Evolutionary conservation across 2,797 vertebrate genomes (phyloP).

Genomic region (Takifugu ocellatus): DNA sequence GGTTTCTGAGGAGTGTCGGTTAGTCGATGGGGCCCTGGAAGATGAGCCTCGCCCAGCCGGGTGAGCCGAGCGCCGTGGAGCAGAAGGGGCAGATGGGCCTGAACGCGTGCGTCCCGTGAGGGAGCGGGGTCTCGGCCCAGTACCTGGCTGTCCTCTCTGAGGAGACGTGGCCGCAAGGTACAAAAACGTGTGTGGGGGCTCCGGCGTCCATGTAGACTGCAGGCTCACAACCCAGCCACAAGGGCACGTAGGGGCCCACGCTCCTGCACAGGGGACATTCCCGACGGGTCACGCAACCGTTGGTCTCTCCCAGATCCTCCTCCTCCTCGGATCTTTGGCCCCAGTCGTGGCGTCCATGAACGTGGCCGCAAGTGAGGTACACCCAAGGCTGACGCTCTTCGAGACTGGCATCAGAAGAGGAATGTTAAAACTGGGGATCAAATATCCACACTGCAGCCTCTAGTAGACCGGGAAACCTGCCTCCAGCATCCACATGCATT

Average conservation of each 20-base stretch:
- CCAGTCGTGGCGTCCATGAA: conserved; percentile 95
- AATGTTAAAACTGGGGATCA: neutral
- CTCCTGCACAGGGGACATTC: conserved; percentile 94
- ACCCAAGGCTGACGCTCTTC: conserved; percentile 97
- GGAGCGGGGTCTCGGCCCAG: conserved; percentile 93
- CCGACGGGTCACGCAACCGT: conserved; percentile 72
- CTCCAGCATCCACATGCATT: too few relatives aligned
- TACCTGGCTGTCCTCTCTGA: conserved; percentile 93
- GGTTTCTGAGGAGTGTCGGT: conserved; percentile 38
- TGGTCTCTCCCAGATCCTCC: conserved; percentile 49
- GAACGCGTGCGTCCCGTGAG: conserved; percentile 95
- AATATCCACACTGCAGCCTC: neutral
- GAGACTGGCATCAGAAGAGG: conserved; percentile 73
- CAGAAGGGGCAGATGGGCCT: conserved; percentile 96
- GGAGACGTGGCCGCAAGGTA: conserved; percentile 94
- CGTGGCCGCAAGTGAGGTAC: conserved; percentile 91
- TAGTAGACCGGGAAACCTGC: too few relatives aligned
- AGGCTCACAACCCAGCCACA: conserved; percentile 92
- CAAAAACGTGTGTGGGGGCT: conserved; percentile 87
- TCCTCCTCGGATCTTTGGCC: conserved; percentile 85
- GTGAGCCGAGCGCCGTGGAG: conserved; percentile 84
- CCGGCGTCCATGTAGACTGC: conserved; percentile 92
- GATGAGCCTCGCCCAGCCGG: conserved; percentile 89
- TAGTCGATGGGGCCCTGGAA: conserved; percentile 98
- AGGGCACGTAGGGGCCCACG: conserved; percentile 91